phyloP scores from a whole-genome alignment of 1,140 invertebrate genomes.

The Papilio polytes region DNA sequence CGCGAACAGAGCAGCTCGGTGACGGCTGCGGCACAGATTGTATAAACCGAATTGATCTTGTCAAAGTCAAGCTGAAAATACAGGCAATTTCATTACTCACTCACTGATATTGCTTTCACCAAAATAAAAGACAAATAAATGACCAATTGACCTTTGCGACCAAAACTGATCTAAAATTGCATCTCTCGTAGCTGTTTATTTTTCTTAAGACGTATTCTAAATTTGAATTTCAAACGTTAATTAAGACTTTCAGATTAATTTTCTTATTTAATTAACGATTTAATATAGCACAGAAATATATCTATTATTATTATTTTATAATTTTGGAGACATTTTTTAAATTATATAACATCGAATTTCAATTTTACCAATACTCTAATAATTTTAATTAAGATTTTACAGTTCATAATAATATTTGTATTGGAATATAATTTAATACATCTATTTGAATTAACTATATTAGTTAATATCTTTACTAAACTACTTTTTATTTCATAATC shows the following conservation, averaged over 20 bases:
- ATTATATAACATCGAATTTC: slow-evolving; percentile 2
- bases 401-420: too few species aligned
- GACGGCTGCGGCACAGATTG: slow-evolving; percentile 32
- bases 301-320: not conserved
- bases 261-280: not conserved
- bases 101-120: slow-evolving; percentile 13
- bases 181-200: slow-evolving; percentile 19
- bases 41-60: slow-evolving; percentile 39
- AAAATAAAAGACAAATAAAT: slow-evolving; percentile 30
- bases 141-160: slow-evolving; percentile 13
- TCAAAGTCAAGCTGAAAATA: slow-evolving; percentile 41
- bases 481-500: not conserved
- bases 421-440: too few species aligned
- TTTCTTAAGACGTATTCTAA: not conserved
- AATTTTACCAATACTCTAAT: not conserved
- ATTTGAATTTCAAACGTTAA: not conserved
- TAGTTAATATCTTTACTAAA: too few species aligned
- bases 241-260: not conserved
- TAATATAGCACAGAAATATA: too few species aligned
- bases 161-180: slow-evolving; percentile 35
- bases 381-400: too few species aligned
- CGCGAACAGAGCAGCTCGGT: slow-evolving; percentile 32
- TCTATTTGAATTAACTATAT: too few species aligned
- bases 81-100: slow-evolving; percentile 25
- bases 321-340: not conserved